Percentiles rank a stretch among this genome's conserved stretches.
Evolutionary conservation across 2,113 vertebrate genomes (phyloP).

Genomic region (Saguinus midas): DNA sequence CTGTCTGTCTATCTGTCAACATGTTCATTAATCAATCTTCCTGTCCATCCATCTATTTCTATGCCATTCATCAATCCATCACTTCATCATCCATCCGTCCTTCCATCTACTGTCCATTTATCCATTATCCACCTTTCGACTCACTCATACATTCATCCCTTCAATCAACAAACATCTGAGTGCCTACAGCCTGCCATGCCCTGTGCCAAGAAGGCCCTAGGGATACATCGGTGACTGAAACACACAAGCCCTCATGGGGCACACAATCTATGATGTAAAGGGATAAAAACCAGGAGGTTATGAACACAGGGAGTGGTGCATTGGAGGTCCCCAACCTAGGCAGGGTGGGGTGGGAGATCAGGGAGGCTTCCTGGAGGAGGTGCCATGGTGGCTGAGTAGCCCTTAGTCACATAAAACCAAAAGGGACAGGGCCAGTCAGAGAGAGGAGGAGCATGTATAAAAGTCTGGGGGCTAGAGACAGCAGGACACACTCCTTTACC

Average conservation of each 20-base stretch:
- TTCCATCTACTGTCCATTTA: neutral
- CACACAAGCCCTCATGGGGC: neutral
- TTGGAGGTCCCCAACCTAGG: neutral
- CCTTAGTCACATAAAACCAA: rapidly evolving
- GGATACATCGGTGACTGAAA: neutral
- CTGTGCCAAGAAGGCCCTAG: neutral
- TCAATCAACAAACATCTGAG: neutral
- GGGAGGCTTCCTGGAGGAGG: neutral
- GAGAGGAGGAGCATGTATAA: neutral
- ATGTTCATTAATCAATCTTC: neutral
- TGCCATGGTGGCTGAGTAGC: neutral
- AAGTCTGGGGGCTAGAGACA: neutral
- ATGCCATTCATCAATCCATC: neutral
- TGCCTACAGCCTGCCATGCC: neutral
- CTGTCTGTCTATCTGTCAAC: neutral
- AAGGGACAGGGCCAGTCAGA: neutral
- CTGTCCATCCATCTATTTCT: neutral
- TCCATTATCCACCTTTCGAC: neutral
- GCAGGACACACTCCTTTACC: too few relatives aligned
- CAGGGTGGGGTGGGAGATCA: rapidly evolving
- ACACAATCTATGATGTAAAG: neutral
- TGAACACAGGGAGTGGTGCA: neutral
- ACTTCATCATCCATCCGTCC: neutral
- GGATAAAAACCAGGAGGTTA: neutral
- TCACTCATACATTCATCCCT: neutral